phyloP scores from a whole-genome alignment of 1,140 invertebrate species.

The Anoplophora glabripennis region DNA sequence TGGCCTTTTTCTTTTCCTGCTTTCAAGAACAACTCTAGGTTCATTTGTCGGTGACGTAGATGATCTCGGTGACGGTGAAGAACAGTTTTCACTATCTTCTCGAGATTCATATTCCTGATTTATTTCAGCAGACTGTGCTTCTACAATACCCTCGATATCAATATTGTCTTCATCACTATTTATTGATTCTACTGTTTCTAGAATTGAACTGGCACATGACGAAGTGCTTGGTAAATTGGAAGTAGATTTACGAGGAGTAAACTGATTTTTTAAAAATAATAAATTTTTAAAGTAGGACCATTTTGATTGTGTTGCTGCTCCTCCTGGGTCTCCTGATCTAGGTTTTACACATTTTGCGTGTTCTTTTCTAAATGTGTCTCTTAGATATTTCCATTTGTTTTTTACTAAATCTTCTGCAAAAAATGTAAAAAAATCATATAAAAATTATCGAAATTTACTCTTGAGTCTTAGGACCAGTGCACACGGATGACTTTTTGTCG shows the following conservation, averaged over 20 bases:
- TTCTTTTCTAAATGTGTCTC: slow-evolving; percentile 51
- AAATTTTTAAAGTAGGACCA: slow-evolving; percentile 24
- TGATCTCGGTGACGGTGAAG: background rate
- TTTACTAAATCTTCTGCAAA: slow-evolving; percentile 50
- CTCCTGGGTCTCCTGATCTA: slow-evolving; percentile 16
- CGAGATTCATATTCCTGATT: too few relatives aligned
- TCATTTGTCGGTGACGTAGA: background rate
- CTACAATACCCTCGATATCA: too few relatives aligned
- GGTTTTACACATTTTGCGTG: slow-evolving; percentile 37
- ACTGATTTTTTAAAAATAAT: slow-evolving; percentile 24
- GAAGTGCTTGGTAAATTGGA: slow-evolving; percentile 5
- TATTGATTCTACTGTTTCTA: background rate
- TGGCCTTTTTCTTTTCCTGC: background rate
- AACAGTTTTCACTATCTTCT: too few relatives aligned
- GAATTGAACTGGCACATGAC: background rate
- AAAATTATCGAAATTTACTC: slow-evolving; percentile 1
- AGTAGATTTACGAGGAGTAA: slow-evolving; percentile 5
- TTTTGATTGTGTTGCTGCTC: background rate
- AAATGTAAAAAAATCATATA: too few relatives aligned
- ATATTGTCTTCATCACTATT: too few relatives aligned
- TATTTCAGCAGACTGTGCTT: background rate
- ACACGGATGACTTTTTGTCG: too few relatives aligned
- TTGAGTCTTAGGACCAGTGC: too few relatives aligned
- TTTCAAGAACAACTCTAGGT: background rate
- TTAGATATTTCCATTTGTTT: slow-evolving; percentile 52